Evolutionary conservation across 2,113 vertebrate genomes (phyloP).

Genomic region (Laticauda laticaudata): DNA sequence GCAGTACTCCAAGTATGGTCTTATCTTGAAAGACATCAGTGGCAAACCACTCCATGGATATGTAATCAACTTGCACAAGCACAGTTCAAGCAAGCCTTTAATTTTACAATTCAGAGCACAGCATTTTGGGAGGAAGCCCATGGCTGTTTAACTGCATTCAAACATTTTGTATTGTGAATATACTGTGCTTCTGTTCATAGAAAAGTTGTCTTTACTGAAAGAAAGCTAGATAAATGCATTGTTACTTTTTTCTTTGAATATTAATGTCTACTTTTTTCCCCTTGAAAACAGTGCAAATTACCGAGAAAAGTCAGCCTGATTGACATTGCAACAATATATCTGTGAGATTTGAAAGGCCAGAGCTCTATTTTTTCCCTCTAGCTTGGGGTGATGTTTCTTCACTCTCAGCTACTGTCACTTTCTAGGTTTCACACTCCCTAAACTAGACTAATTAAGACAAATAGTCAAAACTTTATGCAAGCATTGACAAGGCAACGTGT

Average conservation of each 20-base stretch:
- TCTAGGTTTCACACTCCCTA: background rate
- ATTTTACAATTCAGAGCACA: background rate
- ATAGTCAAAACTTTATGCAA: background rate
- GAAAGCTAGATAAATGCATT: background rate
- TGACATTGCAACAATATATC: background rate
- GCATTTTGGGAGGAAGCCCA: background rate
- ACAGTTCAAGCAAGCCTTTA: background rate
- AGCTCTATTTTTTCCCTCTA: background rate
- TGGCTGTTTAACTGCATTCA: background rate
- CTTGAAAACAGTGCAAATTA: background rate
- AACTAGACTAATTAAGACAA: slow-evolving; percentile 1
- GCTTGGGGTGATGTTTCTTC: background rate
- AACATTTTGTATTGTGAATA: background rate
- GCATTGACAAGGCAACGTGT: background rate
- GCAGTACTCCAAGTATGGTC: background rate
- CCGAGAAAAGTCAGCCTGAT: background rate
- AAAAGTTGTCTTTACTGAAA: background rate
- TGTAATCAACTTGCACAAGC: background rate
- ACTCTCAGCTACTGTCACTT: background rate
- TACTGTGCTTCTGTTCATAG: background rate
- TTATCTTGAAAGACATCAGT: background rate
- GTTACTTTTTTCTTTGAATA: background rate
- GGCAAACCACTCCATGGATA: background rate
- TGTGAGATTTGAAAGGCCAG: background rate
- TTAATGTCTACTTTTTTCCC: background rate